Evolutionary conservation across 2,888 invertebrate species (phyloP).

Genomic region (Eupithecia dodoneata): DNA sequence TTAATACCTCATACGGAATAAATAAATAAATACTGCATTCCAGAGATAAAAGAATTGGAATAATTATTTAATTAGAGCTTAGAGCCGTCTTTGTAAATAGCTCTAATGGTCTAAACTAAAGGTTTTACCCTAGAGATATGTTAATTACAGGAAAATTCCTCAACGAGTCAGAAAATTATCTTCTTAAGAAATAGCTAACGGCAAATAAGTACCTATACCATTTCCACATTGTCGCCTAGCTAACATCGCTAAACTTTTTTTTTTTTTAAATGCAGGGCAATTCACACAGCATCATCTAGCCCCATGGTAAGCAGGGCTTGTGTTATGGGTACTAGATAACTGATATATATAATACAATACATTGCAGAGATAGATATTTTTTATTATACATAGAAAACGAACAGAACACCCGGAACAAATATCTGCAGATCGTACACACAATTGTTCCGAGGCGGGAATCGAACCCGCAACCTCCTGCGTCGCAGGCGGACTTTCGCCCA

Average conservation of each 20-base stretch:
- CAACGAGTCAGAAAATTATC: neutral
- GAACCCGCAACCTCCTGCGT: too few relatives aligned
- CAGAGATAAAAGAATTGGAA: constrained; percentile 22
- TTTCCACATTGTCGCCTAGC: neutral
- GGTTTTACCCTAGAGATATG: neutral
- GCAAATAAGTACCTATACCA: neutral
- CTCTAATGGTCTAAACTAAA: constrained; percentile 9
- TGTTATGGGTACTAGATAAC: too few relatives aligned
- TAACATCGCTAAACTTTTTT: neutral
- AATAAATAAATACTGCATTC: constrained; percentile 14
- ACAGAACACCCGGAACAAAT: too few relatives aligned
- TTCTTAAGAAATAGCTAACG: neutral
- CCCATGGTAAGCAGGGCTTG: too few relatives aligned
- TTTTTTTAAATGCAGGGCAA: too few relatives aligned
- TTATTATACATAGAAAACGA: too few relatives aligned
- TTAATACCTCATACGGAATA: constrained; percentile 5
- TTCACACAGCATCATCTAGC: too few relatives aligned
- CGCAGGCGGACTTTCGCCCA: too few relatives aligned
- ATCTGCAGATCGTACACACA: too few relatives aligned
- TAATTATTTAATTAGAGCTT: constrained; percentile 24
- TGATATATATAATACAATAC: too few relatives aligned
- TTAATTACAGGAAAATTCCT: constrained; percentile 8
- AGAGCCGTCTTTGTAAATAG: constrained; percentile 12
- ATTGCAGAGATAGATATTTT: too few relatives aligned
- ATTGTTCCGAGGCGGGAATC: too few relatives aligned